phyloP scores from a whole-genome alignment of 2,797 vertebrate species.

The Lophius americanus region DNA sequence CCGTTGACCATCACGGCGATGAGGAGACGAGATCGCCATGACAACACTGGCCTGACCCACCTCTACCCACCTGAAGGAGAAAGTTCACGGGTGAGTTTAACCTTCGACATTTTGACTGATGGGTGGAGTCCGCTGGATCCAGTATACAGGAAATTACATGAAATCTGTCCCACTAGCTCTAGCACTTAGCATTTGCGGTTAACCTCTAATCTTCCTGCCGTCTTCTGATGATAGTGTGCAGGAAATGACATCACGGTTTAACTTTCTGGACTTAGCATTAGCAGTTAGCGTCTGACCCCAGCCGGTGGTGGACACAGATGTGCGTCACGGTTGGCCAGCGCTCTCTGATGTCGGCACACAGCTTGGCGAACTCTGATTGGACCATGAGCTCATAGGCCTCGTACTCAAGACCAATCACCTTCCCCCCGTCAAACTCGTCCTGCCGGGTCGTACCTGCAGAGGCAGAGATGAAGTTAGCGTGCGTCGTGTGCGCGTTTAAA shows the following conservation, averaged over 20 bases:
- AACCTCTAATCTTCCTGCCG: too few relatives aligned
- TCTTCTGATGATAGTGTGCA: too few relatives aligned
- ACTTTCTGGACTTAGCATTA: neutral
- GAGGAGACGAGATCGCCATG: constrained; percentile 91
- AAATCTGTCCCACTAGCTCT: too few relatives aligned
- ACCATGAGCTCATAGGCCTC: constrained; percentile 92
- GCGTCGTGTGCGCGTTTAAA: too few relatives aligned
- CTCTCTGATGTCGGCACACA: constrained; percentile 84
- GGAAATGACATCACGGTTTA: too few relatives aligned
- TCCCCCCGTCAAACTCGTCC: constrained; percentile 87
- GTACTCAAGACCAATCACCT: constrained; percentile 89
- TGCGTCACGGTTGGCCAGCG: constrained; percentile 87
- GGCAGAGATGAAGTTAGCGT: neutral
- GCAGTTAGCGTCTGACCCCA: constrained; percentile 81
- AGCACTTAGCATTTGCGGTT: too few relatives aligned
- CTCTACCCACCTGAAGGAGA: constrained; percentile 78
- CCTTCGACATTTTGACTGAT: neutral
- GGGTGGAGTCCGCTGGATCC: too few relatives aligned
- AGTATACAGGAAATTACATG: too few relatives aligned
- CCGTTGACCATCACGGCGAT: constrained; percentile 85
- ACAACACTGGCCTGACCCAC: constrained; percentile 90
- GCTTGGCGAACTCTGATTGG: constrained; percentile 87
- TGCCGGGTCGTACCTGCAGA: constrained; percentile 89
- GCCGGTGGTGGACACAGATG: constrained; percentile 89
- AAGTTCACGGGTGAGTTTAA: neutral